These are phyloP conservation scores for Steinernema khuongi DNA, from an alignment of 1,140 invertebrate genomes.

Conservation along the genomic window DNA sequence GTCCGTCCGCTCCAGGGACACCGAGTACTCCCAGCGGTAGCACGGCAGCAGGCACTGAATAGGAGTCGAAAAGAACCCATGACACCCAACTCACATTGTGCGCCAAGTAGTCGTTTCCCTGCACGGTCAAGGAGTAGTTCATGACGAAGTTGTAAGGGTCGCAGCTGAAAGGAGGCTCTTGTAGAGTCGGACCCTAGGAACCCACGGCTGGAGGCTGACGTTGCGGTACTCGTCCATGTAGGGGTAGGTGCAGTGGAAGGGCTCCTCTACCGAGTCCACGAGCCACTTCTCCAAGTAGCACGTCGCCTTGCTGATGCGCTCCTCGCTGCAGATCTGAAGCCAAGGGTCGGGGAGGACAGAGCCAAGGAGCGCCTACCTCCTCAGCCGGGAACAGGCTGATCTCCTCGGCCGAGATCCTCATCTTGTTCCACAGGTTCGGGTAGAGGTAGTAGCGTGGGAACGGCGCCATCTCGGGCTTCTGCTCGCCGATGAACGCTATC, in stretches of 20 bases:
- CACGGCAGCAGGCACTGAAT: background rate
- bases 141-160: background rate
- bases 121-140: background rate
- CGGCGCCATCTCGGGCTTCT: background rate
- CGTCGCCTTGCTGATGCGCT: background rate
- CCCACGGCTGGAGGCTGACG: background rate
- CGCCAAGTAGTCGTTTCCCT: background rate
- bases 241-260: background rate
- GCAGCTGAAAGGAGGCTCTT: background rate
- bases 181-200: background rate
- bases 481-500: background rate
- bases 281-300: slow-evolving; percentile 2
- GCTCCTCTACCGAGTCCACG: background rate
- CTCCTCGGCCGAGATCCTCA: background rate
- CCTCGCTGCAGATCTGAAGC: background rate
- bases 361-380: background rate
- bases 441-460: background rate
- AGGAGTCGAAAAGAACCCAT: background rate
- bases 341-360: background rate
- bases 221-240: background rate
- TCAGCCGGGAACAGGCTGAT: background rate
- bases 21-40: background rate
- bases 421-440: slow-evolving; percentile 3
- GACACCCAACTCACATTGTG: background rate
- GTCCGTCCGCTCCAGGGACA: background rate